Evolutionary conservation across 1,140 invertebrate species (phyloP), one percentile per base, ranked within the genome.

Genomic region (Tetragnatha versicolor): DNA sequence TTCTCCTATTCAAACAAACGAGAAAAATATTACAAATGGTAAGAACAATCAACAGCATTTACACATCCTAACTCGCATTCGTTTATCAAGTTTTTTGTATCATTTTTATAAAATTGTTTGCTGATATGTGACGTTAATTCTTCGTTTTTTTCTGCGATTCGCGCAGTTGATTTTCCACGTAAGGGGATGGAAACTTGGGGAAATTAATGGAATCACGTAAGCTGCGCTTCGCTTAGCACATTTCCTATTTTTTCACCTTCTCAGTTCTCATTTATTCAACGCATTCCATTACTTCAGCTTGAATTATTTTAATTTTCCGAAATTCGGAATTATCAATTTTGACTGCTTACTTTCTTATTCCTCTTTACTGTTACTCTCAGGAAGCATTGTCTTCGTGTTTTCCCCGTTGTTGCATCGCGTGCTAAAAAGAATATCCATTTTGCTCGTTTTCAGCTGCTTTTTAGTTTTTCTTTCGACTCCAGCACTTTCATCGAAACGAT

Each of bases 131-230:
- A 17, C 33, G 33, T n/a, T 22, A 14, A 25, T 63, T 63, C 33
- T 63, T 39, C 42, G 29, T 25, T 39, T 63, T 39, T 22, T 63
- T 39, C 35, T n/a, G 60, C 42, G 25, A 66, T 39, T 63, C 33
- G 35, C 45, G 63, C 42, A 33, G n/a, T 12, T 49, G 45, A 33
- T 31, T 25, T 63, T 63, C 27, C 42, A 66, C 42, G 39, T 47
- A 27, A 47, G 25, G 49, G n/a, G 25, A 17, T 20, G n/a, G 20
- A 27, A 49, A 47, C 37, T n/a, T n/a, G 63, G 45, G 39, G 49
- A 66, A 66, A 63, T 63, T 63, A 63, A 63, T 63, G 60, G 60
- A 63, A 63, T 63, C 60, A 63, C 60, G 60, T 63, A 63, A 63
- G 33, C 25, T 39, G 22, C 37, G 60, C 60, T 63, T 39, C 63